A percentile compares a stretch with the other conserved stretches of the same genome.
These are phyloP conservation scores for Mesoligia furuncula DNA, from an alignment of 2,888 invertebrate genomes.

Conservation along the genomic window DNA sequence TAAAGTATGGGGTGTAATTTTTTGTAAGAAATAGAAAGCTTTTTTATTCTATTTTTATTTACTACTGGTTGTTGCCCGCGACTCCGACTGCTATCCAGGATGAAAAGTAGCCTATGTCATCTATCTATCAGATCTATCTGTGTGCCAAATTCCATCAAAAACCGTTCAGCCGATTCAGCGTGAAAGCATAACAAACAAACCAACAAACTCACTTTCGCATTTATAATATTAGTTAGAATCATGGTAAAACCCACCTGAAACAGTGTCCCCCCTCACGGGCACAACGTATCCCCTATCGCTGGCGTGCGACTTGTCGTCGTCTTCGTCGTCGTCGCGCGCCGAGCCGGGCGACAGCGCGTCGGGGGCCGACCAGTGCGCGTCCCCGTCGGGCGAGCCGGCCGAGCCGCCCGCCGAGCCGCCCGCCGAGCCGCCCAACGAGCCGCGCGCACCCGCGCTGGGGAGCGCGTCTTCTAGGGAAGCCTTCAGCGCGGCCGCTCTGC, in stretches of 20 bases:
- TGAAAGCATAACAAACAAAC: too few relatives aligned
- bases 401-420: slow-evolving; percentile 72
- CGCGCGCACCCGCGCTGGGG: slow-evolving; percentile 59
- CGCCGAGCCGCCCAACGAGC: slow-evolving; percentile 62
- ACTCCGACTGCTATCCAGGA: background rate
- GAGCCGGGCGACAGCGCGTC: slow-evolving; percentile 86
- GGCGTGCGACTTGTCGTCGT: slow-evolving; percentile 71
- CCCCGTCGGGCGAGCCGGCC: slow-evolving; percentile 70
- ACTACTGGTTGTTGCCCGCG: too few relatives aligned
- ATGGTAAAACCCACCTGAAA: slow-evolving; percentile 64
- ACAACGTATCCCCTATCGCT: slow-evolving; percentile 74
- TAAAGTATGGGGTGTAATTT: too few relatives aligned
- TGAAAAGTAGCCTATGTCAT: background rate
- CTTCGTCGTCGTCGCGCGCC: slow-evolving; percentile 78
- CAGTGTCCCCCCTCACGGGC: slow-evolving; percentile 74
- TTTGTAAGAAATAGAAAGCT: too few relatives aligned
- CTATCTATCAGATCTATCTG: too few relatives aligned
- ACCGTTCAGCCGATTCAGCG: too few relatives aligned
- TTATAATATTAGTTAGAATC: background rate
- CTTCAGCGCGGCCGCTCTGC: slow-evolving; percentile 85
- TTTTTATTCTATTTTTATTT: too few relatives aligned
- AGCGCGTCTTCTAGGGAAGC: slow-evolving; percentile 72
- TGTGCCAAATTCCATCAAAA: too few relatives aligned
- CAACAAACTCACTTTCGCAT: too few relatives aligned
- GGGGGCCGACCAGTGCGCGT: slow-evolving; percentile 80